Evolutionary conservation across 2,888 invertebrate genomes (phyloP), one percentile per base, ranked within the genome.

Genomic region (Cheilosia urbana): DNA sequence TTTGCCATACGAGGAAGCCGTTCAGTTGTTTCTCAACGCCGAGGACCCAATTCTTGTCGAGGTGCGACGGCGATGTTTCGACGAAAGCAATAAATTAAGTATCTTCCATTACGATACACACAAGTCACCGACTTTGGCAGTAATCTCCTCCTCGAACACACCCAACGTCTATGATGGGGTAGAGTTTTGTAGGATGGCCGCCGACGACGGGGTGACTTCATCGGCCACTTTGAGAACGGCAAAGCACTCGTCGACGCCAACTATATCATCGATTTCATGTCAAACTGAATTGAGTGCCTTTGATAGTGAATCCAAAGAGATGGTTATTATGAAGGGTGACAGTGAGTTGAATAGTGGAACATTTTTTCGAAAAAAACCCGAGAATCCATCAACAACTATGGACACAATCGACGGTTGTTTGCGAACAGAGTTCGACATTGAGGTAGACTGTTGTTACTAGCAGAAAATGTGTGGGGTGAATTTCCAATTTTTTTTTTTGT

Each of bases 41-140:
- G 92, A 93, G 87, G 94, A 94, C 88, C 94, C 94, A 71, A 94
- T 94, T 87, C 91, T 93, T 68, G 93, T 94, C 19, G 94, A 94
- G 90, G 93, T 94, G 6, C 91, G 93, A 71, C 91, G 93, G 57
- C 91, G 93, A 45, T 72, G 63, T 6, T 68, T 66, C 11, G 81
- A 78, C 6, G 80, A 87, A 73, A 58, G 19, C 11, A 87, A 84
- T 27, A 85, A 77, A 75, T 76, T 85, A n/a, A 82, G 40, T 45
- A 77, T 77, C 1, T 87, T 84, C 27, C 84, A 87, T 66, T 77
- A 80, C 13, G 78, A 81, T 30, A 45, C 68, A 24, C 13, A 75
- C 27, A 65, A 62, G 40, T 79, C 78, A 7, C 72, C 83, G 4
- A 84, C 84, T 27, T 47, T 84, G 55, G 80, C 84, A 0, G 73